Percentiles rank a stretch among this genome's conserved stretches.
These are phyloP conservation scores for Tenthredo distinguenda DNA, from an alignment of 2,888 invertebrate species.

Conservation along the genomic window DNA sequence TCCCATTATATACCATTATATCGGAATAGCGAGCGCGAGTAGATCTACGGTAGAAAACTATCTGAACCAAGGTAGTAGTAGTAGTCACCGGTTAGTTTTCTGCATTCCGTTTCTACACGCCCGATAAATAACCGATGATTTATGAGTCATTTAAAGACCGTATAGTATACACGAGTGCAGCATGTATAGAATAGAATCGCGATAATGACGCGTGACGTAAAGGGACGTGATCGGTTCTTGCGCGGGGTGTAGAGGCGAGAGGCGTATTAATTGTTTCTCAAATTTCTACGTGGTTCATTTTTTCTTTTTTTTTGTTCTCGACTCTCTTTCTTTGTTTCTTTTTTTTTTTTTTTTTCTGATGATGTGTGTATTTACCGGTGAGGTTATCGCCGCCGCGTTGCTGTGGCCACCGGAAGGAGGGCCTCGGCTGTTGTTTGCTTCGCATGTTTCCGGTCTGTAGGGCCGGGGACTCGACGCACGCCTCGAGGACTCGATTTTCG, in stretches of 20 bases:
- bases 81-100: not conserved
- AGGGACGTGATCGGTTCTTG: not conserved
- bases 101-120: conserved; percentile 12
- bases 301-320: not conserved
- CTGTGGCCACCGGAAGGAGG: conserved; percentile 84
- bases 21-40: not conserved
- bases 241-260: not conserved
- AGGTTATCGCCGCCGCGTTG: conserved; percentile 84
- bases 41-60: not conserved
- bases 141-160: not conserved
- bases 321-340: not conserved
- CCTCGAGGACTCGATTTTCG: conserved; percentile 69
- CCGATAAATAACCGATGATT: conserved; percentile 36
- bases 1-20: not conserved
- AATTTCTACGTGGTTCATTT: not conserved
- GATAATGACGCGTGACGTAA: conserved; percentile 6
- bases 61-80: not conserved
- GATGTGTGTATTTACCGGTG: conserved; percentile 75
- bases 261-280: conserved; percentile 4
- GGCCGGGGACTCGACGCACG: conserved; percentile 75
- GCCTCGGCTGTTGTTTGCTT: conserved; percentile 86
- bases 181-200: conserved; percentile 1
- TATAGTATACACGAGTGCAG: not conserved
- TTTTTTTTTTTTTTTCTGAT: not conserved
- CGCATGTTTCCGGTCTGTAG: conserved; percentile 81